Evolutionary conservation across 2,888 invertebrate genomes (phyloP), one percentile per base, ranked within the genome.

Genomic region (Acholoe squamosa): DNA sequence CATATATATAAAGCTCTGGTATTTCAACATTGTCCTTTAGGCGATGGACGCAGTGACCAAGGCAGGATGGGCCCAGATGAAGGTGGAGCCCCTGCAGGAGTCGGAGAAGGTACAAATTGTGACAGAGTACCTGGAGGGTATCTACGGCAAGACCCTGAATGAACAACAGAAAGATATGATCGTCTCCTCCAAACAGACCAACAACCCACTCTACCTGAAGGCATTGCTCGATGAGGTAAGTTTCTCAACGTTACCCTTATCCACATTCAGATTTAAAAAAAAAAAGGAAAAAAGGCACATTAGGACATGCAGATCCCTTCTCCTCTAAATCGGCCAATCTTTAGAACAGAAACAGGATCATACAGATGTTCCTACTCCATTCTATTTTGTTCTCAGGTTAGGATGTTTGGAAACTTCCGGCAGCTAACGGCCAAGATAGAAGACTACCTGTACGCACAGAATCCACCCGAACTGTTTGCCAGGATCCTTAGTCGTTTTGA

Each of bases 211-310:
- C 43, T 94, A 93, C 89, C 92, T 94, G 25, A 92, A 93, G 14
- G 93, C 93, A 3, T 91, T 94, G 12, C 92, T 94, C 12, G 94
- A 94, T 92, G 94, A 94, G 93, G 94, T 94, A 25, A 90, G 76
- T 28, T 43, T 43, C 10, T 10, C 43, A 43, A 43, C 43, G 3
- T 43, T 43, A 43, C 10, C 3, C 43, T 43, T n/a, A n/a, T n/a
- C n/a, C n/a, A n/a, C n/a, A n/a, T n/a, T n/a, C n/a, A n/a, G n/a
- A n/a, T n/a, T n/a, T n/a, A n/a, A n/a, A n/a, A n/a, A n/a, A n/a
- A n/a, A n/a, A n/a, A n/a, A n/a, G n/a, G n/a, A n/a, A n/a, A n/a
- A n/a, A n/a, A n/a, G n/a, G n/a, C n/a, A n/a, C n/a, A n/a, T n/a
- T n/a, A n/a, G n/a, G n/a, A n/a, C n/a, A n/a, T n/a, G n/a, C n/a